A percentile compares a stretch with the other conserved stretches of the same genome.
phyloP scores from a whole-genome alignment of 2,888 invertebrate genomes.

The Chymomyza procnemis region DNA sequence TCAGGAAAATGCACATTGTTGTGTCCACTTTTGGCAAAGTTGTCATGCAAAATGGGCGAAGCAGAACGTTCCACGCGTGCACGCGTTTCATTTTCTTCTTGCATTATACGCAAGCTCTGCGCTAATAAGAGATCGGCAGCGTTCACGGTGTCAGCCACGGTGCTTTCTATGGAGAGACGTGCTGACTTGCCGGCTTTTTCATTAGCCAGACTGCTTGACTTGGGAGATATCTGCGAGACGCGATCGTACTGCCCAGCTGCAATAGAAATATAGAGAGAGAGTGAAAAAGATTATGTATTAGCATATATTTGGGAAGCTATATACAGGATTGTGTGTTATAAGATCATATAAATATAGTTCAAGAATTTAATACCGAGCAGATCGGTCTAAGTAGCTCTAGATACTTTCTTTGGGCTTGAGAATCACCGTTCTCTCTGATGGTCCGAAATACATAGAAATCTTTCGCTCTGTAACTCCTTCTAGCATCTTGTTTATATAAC shows the following conservation, averaged over 20 bases:
- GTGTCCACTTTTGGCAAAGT: constrained; percentile 76
- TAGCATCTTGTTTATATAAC: too few relatives aligned
- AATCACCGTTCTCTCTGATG: too few relatives aligned
- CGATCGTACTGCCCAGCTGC: constrained; percentile 60
- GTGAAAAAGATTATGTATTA: background rate
- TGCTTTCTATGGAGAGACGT: constrained; percentile 65
- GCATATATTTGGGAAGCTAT: too few relatives aligned
- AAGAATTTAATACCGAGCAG: too few relatives aligned
- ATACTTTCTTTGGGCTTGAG: too few relatives aligned
- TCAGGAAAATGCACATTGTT: constrained; percentile 70
- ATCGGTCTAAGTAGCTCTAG: too few relatives aligned
- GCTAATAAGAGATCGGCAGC: constrained; percentile 29
- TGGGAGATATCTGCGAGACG: constrained; percentile 86
- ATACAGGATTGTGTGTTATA: too few relatives aligned
- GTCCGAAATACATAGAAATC: too few relatives aligned
- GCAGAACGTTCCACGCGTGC: constrained; percentile 81
- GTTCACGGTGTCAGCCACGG: constrained; percentile 51
- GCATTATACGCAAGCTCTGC: constrained; percentile 14
- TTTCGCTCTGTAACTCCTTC: too few relatives aligned
- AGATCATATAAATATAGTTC: too few relatives aligned
- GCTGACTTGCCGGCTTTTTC: constrained; percentile 10
- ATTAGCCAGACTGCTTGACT: constrained; percentile 79
- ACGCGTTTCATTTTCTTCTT: constrained; percentile 71
- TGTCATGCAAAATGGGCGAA: constrained; percentile 81
- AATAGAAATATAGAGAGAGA: constrained; percentile 22